Percentiles rank a stretch among this genome's conserved stretches.
Conservation (phyloP, 2,113 vertebrate species). For the Odocoileus hemionus region DNA sequence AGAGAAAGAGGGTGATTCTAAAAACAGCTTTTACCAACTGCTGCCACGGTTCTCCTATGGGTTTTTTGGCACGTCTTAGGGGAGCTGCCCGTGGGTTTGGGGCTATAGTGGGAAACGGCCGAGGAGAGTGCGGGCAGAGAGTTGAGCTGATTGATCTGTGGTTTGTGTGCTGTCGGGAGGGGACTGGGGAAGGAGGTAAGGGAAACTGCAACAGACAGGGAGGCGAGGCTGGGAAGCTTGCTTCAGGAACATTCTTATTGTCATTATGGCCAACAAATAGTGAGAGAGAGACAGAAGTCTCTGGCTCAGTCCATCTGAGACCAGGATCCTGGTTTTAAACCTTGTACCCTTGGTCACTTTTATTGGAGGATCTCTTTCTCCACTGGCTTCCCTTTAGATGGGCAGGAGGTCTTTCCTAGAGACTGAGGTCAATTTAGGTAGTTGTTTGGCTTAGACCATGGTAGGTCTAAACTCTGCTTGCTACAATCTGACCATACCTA, state of each 20-base stretch:
- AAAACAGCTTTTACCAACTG: constrained; percentile 58
- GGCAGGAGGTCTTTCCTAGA: neutral
- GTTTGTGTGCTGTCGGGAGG: neutral
- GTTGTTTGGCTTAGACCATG: neutral
- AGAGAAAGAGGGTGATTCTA: constrained; percentile 29
- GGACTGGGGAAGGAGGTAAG: neutral
- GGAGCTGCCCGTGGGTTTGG: neutral
- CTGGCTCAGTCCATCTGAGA: neutral
- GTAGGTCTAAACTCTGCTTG: neutral
- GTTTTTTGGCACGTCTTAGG: neutral
- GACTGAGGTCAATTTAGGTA: neutral
- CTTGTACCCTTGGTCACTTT: accelerated
- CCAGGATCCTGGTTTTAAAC: neutral
- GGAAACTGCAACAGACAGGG: neutral
- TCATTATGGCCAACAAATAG: neutral
- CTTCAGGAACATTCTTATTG: neutral
- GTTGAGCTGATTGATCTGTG: neutral
- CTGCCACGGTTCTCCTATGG: neutral
- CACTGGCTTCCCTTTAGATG: neutral
- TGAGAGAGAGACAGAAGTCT: neutral
- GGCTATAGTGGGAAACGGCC: neutral
- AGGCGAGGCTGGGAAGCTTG: neutral
- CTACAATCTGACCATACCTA: neutral
- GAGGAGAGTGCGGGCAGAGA: neutral
- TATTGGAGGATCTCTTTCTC: too few relatives aligned